A percentile compares a stretch with the other conserved stretches of the same genome.
phyloP scores from a whole-genome alignment of 1,140 invertebrate species.

The Fopius arisanus region DNA sequence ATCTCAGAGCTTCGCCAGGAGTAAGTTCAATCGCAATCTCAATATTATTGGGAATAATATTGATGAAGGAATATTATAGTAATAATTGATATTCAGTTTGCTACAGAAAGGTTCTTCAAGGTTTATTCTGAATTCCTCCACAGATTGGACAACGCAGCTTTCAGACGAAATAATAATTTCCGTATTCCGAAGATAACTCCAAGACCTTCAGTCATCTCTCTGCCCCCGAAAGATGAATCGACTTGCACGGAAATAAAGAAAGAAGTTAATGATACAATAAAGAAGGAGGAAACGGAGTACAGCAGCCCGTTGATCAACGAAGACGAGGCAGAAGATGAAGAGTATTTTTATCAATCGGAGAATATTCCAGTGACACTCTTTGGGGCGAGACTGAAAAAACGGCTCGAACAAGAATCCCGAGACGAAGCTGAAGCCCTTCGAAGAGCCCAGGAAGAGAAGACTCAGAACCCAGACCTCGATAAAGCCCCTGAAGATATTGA shows the following conservation, averaged over 20 bases:
- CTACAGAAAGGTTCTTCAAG: neutral
- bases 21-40: constrained; percentile 42
- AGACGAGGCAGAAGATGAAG: constrained; percentile 12
- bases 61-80: no score
- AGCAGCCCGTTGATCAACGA: neutral
- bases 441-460: constrained; percentile 21
- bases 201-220: neutral
- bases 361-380: constrained; percentile 44
- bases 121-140: neutral
- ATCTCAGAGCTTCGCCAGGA: constrained; percentile 55
- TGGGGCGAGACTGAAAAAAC: constrained; percentile 49
- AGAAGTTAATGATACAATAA: neutral
- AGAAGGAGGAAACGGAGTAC: neutral
- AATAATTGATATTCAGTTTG: no score
- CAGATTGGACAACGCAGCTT: constrained; percentile 48
- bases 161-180: constrained; percentile 39
- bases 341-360: constrained; percentile 27
- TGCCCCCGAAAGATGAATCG: neutral
- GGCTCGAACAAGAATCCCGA: constrained; percentile 37
- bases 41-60: no score
- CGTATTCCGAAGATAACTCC: constrained; percentile 3
- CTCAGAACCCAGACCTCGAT: neutral
- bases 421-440: constrained; percentile 37
- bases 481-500: neutral
- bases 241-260: neutral